phyloP scores from a whole-genome alignment of 2,113 vertebrate genomes.

The Tachycineta bicolor region DNA sequence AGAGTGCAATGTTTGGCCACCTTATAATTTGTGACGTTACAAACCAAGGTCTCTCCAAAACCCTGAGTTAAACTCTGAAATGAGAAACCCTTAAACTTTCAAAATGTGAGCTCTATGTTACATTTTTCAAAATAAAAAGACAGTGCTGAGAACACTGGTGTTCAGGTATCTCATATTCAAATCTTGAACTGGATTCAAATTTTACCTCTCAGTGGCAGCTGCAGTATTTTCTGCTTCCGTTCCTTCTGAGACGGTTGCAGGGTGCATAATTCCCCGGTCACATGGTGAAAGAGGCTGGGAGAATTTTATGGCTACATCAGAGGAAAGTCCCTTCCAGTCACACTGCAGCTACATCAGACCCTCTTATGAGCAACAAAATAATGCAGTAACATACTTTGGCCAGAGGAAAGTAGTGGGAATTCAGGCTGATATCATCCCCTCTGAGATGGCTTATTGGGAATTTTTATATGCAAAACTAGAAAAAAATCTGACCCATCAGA shows the following conservation, averaged over 20 bases:
- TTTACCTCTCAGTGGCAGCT: background rate
- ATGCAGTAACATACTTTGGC: background rate
- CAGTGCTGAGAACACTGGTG: background rate
- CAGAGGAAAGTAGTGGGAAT: background rate
- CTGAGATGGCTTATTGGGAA: background rate
- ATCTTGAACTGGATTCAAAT: background rate
- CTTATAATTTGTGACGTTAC: background rate
- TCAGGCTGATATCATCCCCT: background rate
- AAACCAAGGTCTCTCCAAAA: background rate
- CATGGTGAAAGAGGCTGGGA: background rate
- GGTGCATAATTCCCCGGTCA: background rate
- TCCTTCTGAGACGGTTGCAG: background rate
- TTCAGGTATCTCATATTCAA: background rate
- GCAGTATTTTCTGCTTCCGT: background rate
- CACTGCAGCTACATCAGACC: background rate
- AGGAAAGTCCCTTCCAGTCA: background rate
- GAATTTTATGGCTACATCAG: background rate
- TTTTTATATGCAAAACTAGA: background rate
- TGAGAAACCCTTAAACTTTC: background rate
- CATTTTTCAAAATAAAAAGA: background rate
- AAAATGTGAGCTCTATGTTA: background rate
- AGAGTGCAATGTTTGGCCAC: background rate
- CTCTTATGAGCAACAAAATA: background rate
- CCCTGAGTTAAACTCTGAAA: background rate
- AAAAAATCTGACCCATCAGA: background rate